Evolutionary conservation across 1,140 invertebrate species (phyloP), one percentile per base, ranked within the genome.

Genomic region (Diabrotica virgifera): DNA sequence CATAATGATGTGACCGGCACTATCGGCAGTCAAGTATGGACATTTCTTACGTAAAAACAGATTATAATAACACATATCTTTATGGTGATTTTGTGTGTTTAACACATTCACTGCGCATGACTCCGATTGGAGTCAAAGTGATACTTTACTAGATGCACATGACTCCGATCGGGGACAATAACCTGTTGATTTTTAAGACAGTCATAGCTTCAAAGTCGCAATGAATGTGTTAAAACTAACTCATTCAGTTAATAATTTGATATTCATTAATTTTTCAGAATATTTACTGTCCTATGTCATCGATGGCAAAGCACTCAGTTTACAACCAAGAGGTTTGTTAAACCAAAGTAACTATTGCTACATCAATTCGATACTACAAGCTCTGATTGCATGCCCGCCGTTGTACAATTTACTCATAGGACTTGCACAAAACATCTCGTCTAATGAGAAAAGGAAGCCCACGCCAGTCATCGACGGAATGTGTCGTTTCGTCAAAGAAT

Each of bases 291-390:
- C 83, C 69, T 90, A 92, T 75, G 84, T 86, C 71, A 83, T 92
- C 70, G 89, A 93, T 72, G 87, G 91, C 76, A 83, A 86, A 59
- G 83, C 87, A 2, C 84, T 92, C 11, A 86, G 88, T 61, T 78
- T 96, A 12, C 84, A 90, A 73, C 95, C 94, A 0, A 86, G 94
- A 60, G 95, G 95, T 8, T 84, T 98, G 11, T 91, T 89, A 46
- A 97, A 97, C 80, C 87, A 89, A 59, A 93, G 91, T 56, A 97
- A 97, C 83, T 97, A 94, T 81, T 98, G 95, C 81, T 98, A 97
- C 75, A 93, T 96, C 36, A 97, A 98, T 81, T 93, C 95, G 36
- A 93, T 92, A 63, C 80, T 95, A 40, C 93, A 95, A 82, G 94
- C 95, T 0, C 80, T 97, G 57, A 82, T 97, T 0, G 94, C 92